Evolutionary conservation across 2,797 vertebrate species (phyloP).

Genomic region (Sebastes alutus): DNA sequence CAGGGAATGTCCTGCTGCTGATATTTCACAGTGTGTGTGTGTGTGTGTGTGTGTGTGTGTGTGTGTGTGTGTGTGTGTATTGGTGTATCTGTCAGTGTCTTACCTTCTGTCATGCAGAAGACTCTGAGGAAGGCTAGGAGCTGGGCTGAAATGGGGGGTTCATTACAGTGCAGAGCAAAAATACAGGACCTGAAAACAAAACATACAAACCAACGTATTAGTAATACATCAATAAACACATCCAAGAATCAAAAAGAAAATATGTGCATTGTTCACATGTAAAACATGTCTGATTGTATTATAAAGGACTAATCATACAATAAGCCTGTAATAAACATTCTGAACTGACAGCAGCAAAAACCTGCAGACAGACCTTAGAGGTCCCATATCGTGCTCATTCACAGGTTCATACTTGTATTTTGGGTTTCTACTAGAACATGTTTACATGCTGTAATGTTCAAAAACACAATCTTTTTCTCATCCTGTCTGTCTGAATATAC

Average conservation of each 20-base stretch:
- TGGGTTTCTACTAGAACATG: too few species aligned
- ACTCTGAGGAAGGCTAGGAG: conserved; percentile 96
- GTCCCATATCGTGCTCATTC: too few species aligned
- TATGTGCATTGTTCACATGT: background rate
- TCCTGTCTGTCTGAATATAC: too few species aligned
- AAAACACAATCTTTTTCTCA: too few species aligned
- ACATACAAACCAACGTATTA: background rate
- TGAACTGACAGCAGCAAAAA: background rate
- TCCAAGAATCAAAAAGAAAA: background rate
- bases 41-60: background rate
- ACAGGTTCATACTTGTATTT: too few species aligned
- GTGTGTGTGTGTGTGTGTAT: background rate
- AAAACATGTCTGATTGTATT: background rate
- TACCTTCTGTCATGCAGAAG: conserved; percentile 99
- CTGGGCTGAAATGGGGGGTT: conserved; percentile 95
- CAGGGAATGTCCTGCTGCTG: background rate
- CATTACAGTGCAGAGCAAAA: conserved; percentile 92
- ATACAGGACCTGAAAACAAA: conserved; percentile 88
- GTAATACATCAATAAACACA: background rate
- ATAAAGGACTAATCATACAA: background rate
- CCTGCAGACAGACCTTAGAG: background rate
- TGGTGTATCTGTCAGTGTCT: conserved; percentile 26
- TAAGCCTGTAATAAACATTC: background rate
- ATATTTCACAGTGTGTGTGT: background rate
- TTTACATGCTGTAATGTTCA: too few species aligned